Percentiles rank a stretch among this genome's conserved stretches.
phyloP scores from a whole-genome alignment of 1,140 invertebrate genomes.

The Anastrepha obliqua region DNA sequence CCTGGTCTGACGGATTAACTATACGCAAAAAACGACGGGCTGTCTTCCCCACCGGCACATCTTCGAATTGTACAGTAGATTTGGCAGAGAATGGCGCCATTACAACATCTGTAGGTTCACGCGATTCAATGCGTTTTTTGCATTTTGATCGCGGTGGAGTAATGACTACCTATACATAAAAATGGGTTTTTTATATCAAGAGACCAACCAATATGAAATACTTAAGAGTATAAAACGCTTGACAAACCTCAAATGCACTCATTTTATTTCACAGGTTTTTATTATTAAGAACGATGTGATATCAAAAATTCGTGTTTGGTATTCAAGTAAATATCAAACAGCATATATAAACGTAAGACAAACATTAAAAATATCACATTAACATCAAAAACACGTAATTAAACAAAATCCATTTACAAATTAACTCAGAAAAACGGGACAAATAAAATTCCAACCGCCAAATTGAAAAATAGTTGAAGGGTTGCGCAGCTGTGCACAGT shows the following conservation, averaged over 20 bases:
- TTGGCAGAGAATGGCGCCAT: conserved; percentile 79
- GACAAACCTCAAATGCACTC: conserved; percentile 54
- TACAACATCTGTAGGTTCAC: conserved; percentile 73
- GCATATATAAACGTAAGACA: background rate
- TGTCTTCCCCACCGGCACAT: conserved; percentile 77
- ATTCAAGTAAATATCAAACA: background rate
- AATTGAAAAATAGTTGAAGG: conserved; percentile 35
- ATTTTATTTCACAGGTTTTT: conserved; percentile 50
- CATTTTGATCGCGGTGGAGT: conserved; percentile 69
- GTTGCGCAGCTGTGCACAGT: conserved; percentile 7
- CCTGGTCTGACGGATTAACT: conserved; percentile 77
- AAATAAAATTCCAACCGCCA: conserved; percentile 36
- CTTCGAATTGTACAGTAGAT: conserved; percentile 80
- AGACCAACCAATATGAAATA: background rate
- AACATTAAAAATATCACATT: background rate
- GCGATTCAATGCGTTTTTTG: conserved; percentile 64
- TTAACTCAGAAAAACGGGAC: background rate
- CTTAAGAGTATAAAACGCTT: too few species aligned
- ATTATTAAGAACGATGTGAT: background rate
- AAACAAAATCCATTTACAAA: conserved; percentile 59
- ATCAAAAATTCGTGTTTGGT: background rate
- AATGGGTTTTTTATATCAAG: background rate
- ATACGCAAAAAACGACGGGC: conserved; percentile 76
- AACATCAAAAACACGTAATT: conserved; percentile 9
- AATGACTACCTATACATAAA: conserved; percentile 59